Evolutionary conservation across 2,888 invertebrate genomes (phyloP).

Genomic region (Pyrochroa serraticornis): DNA sequence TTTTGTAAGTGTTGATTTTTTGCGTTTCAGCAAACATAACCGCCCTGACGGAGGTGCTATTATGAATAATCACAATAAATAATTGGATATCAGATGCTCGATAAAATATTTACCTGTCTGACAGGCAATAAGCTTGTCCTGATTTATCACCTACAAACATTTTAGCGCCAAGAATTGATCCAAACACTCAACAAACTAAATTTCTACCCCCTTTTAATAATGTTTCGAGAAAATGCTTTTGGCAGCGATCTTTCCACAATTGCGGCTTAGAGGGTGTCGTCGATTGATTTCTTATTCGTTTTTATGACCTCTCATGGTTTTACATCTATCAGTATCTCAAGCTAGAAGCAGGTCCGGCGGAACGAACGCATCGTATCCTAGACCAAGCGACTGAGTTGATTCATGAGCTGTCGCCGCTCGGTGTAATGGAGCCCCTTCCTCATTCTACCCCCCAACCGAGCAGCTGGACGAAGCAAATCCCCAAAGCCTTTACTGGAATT

Average conservation of each 20-base stretch:
- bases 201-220: too few relatives aligned
- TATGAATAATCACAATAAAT: too few relatives aligned
- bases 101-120: too few relatives aligned
- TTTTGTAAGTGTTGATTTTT: too few relatives aligned
- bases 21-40: too few relatives aligned
- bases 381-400: slow-evolving; percentile 46
- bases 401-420: slow-evolving; percentile 47
- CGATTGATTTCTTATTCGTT: slow-evolving; percentile 12
- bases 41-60: too few relatives aligned
- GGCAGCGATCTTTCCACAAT: too few relatives aligned
- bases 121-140: too few relatives aligned
- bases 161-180: too few relatives aligned
- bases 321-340: slow-evolving; percentile 15
- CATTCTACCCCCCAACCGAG: slow-evolving; percentile 30
- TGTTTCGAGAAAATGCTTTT: background rate
- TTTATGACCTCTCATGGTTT: slow-evolving; percentile 17
- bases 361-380: slow-evolving; percentile 38
- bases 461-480: slow-evolving; percentile 20
- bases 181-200: too few relatives aligned
- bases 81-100: too few relatives aligned
- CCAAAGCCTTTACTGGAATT: slow-evolving; percentile 10
- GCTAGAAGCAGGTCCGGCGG: slow-evolving; percentile 25
- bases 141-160: too few relatives aligned
- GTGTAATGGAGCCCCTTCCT: slow-evolving; percentile 48
- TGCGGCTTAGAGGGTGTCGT: background rate